A percentile compares a stretch with the other conserved stretches of the same genome.
These are phyloP conservation scores for Helicoverpa assulta DNA, from an alignment of 2,888 invertebrate species.

Conservation along the genomic window DNA sequence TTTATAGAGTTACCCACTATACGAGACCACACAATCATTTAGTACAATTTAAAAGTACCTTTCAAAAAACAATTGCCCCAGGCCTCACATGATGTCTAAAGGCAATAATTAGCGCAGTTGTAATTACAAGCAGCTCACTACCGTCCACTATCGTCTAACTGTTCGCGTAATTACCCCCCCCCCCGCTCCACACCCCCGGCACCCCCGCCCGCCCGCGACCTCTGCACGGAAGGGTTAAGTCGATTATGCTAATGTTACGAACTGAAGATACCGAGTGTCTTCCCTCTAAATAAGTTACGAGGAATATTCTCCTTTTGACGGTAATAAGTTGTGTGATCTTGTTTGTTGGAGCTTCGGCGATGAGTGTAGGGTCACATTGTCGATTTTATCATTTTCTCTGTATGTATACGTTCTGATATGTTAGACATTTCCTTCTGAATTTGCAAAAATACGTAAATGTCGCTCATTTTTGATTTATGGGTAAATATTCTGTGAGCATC, in stretches of 20 bases:
- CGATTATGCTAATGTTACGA: conserved; percentile 58
- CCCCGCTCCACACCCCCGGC: conserved; percentile 25
- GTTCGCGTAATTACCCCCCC: conserved; percentile 57
- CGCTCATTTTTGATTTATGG: not conserved
- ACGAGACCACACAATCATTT: not conserved
- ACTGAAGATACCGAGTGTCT: conserved; percentile 51
- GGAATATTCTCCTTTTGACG: conserved; percentile 47
- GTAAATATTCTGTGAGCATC: not conserved
- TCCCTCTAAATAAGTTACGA: conserved; percentile 42
- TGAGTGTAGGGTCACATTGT: not conserved
- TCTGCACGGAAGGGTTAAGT: conserved; percentile 51
- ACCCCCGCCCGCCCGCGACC: conserved; percentile 32
- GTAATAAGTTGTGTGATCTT: conserved; percentile 49
- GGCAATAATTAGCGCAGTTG: conserved; percentile 52
- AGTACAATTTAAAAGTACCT: not conserved
- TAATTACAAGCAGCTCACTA: conserved; percentile 49
- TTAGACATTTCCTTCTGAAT: not conserved
- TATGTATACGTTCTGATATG: not conserved
- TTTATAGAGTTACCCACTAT: too few relatives aligned
- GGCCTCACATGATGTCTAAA: conserved; percentile 23
- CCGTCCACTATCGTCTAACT: conserved; percentile 42
- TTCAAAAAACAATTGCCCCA: not conserved
- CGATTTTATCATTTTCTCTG: not conserved
- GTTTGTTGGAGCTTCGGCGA: conserved; percentile 23
- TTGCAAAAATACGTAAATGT: not conserved